Evolutionary conservation across 2,797 vertebrate genomes (phyloP), one percentile per base, ranked within the genome.

Genomic region (Mallotus villosus): DNA sequence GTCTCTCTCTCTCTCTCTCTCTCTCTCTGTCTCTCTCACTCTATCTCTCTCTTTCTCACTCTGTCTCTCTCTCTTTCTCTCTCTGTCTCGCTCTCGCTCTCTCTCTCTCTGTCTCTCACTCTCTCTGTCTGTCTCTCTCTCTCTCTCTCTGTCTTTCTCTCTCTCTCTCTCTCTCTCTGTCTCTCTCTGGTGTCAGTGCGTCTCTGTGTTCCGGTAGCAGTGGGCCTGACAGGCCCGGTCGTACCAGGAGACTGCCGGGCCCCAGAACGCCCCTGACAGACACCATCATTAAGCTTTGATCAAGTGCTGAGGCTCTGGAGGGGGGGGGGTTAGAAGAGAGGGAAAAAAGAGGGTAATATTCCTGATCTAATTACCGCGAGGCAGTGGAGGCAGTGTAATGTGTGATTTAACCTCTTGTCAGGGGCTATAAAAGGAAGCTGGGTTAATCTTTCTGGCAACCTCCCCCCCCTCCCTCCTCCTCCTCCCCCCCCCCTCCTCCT

Each of bases 381-480:
- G 89, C 90, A 85, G 92, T 91, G 91, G 88, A 90, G 88, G 89
- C 87, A 59, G 86, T 85, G 88, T 92, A 91, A 92, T 90, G 90
- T 92, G 90, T 92, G 90, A 92, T 93, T 92, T 92, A 93, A 93
- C 91, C 91, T 92, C 91, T 92, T 91, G 90, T 92, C 90, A 85
- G 85, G 84, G 89, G 91, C 93, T 94, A 92, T 93, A 91, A 93
- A 93, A 90, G 90, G 92, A 93, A 94, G 92, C 90, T 85, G 88
- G 91, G 91, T 93, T 93, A 93, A 94, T 93, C 92, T 92, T 91
- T 90, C 89, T 85, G 86, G 87, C 89, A 92, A 88, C 85, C 89
- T 86, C 11, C 41, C 9, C 9, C 41, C 41, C 11, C 41, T 2
- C 34, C 11, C 37, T 41, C 37, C 3, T 41, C 12, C 41, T 46